Evolutionary conservation across 2,113 vertebrate genomes (phyloP).

Genomic region (Cyprinus carpio): DNA sequence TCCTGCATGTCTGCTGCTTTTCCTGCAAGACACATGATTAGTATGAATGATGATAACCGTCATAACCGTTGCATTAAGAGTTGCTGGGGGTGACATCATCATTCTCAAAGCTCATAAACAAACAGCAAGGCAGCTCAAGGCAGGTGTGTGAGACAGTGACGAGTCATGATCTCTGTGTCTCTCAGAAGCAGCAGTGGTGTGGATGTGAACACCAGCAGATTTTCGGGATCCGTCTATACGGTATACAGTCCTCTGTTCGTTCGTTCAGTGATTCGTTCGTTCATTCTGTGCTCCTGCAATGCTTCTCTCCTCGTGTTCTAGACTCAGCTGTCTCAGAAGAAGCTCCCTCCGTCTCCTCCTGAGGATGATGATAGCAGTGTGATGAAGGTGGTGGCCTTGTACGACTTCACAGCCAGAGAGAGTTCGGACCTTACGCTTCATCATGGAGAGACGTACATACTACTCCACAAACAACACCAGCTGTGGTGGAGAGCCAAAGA

Average conservation of each 20-base stretch:
- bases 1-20: too few species aligned
- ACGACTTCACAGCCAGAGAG: conserved; percentile 82
- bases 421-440: conserved; percentile 69
- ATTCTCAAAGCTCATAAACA: too few species aligned
- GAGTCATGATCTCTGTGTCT: too few species aligned
- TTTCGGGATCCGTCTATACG: neutral
- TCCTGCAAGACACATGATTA: too few species aligned
- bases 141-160: too few species aligned
- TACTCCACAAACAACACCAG: conserved; percentile 82
- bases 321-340: conserved; percentile 71
- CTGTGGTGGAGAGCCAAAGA: conserved; percentile 91
- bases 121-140: too few species aligned
- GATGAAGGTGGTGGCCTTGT: conserved; percentile 80
- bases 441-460: conserved; percentile 81
- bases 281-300: neutral
- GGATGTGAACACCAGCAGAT: conserved; percentile 17
- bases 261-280: neutral
- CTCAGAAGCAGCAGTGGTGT: conserved; percentile 17
- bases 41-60: too few species aligned
- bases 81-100: too few species aligned
- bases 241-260: conserved; percentile 5
- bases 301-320: conserved; percentile 35
- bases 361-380: conserved; percentile 60
- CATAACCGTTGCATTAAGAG: too few species aligned
- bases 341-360: conserved; percentile 72